Evolutionary conservation across 2,888 invertebrate species (phyloP), one percentile per base, ranked within the genome.

Genomic region (Ichneumon xanthorius): DNA sequence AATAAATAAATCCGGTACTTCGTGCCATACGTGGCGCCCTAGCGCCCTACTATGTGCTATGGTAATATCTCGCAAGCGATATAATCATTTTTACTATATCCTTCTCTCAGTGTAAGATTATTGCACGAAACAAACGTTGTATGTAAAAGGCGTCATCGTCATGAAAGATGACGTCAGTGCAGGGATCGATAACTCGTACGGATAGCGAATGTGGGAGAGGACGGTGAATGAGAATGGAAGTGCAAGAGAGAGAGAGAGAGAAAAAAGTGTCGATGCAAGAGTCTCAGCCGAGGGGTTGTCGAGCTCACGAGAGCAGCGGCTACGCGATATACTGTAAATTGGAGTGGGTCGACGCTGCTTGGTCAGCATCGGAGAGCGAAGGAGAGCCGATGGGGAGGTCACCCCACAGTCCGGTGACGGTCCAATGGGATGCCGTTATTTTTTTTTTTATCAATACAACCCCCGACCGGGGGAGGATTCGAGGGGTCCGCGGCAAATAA

Each of bases 271-370:
- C 89, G 91, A 88, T 85, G 88, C 73, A 80, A 85, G 86, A 87
- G 87, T 84, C 82, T 80, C 71, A 83, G 85, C 61, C 88, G 58
- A 58, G 58, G 58, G 58, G 90, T 88, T 87, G 87, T 86, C 86
- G 89, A 85, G 85, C 82, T 82, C 76, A 67, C 70, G 79, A 85
- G 79, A 85, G 82, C 45, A 72, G 82, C 61, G 80, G 76, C 83
- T 85, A 78, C 82, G 87, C 87, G 86, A 87, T 88, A 89, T 80
- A 72, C 72, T 68, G 68, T 89, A 91, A 90, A 90, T 92, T 92
- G 91, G 88, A 92, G 93, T 93, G 92, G 91, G 90, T 91, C 86
- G 88, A 85, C 85, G 87, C 83, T 92, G 93, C 93, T 93, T 94
- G 94, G 93, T 94, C 93, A 94, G 94, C 93, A 92, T 61, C 78